Evolutionary conservation across 2,113 vertebrate genomes (phyloP), one percentile per base, ranked within the genome.

Genomic region (Myotis yumanensis): DNA sequence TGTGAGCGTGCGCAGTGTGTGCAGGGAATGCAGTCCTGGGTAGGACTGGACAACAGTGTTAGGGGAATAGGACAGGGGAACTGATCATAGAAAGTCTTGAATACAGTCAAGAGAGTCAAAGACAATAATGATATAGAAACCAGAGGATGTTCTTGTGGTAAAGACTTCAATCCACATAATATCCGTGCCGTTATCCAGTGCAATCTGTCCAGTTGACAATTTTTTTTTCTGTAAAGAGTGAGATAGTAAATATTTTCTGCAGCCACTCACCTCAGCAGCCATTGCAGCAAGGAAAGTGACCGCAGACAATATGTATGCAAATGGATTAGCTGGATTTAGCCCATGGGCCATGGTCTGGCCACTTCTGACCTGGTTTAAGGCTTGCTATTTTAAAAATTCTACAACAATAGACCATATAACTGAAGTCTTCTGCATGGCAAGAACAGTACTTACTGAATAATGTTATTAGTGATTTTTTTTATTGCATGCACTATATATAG

Each of bases 231-330:
- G 11, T 54, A 35, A 81, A 52, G 48, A 73, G 25, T 35, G 37
- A 87, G 30, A 71, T 48, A 62, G 23, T 73, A 88, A 87, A 72
- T 62, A 64, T 51, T 94, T 90, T 90, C 43, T 90, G 30, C 15
- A 59, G 9, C 5, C 35, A 54, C 79, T 43, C 22, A 79, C 20
- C 30, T 76, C 32, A 59, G n/a, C n/a, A 72, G 75, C 40, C 23
- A 25, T 23, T 48, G 5, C 66, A 76, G 32, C 52, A 77, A n/a
- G 72, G 51, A 88, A 69, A 94, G 54, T 8, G 46, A 3, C 10
- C 62, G 25, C 4, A 43, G 52, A 46, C 17, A 46, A 12, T n/a
- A 48, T 7, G 22, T 37, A 46, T 52, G 32, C n/a, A n/a, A 89
- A 62, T n/a, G 28, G 15, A 37, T 10, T 7, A 71, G 18, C 54